phyloP scores from a whole-genome alignment of 2,113 vertebrate genomes.

The Gymnarchus niloticus region DNA sequence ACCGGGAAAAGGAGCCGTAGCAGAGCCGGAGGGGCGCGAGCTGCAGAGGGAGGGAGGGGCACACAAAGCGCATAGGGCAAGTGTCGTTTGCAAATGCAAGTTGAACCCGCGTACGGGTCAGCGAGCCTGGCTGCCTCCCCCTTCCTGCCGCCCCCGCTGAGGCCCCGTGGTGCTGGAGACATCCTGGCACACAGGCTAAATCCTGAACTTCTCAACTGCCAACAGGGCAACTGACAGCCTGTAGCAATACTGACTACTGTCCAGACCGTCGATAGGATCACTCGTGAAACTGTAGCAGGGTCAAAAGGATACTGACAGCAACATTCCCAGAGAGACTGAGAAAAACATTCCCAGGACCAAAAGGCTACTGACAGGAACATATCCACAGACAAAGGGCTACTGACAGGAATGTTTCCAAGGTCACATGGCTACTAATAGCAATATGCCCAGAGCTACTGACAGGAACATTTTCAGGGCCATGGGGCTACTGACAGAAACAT shows the following conservation, averaged over 20 bases:
- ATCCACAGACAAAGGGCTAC: not conserved
- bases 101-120: constrained; percentile 31
- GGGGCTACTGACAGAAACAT: not conserved
- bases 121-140: constrained; percentile 5
- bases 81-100: constrained; percentile 32
- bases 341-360: not conserved
- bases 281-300: not conserved
- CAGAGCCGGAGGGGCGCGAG: no score
- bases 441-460: not conserved
- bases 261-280: not conserved
- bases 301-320: not conserved
- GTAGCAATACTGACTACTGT: not conserved
- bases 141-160: not conserved
- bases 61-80: constrained; percentile 9
- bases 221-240: not conserved
- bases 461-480: not conserved
- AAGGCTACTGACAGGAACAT: not conserved
- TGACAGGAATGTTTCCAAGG: not conserved
- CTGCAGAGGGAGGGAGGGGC: not conserved
- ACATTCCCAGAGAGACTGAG: not conserved
- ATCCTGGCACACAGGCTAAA: not conserved
- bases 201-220: not conserved
- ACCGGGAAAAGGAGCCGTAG: no score
- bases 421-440: not conserved
- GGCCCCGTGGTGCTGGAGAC: not conserved